Conservation (phyloP, 2,888 invertebrate genomes). For the Sipha maydis region DNA sequence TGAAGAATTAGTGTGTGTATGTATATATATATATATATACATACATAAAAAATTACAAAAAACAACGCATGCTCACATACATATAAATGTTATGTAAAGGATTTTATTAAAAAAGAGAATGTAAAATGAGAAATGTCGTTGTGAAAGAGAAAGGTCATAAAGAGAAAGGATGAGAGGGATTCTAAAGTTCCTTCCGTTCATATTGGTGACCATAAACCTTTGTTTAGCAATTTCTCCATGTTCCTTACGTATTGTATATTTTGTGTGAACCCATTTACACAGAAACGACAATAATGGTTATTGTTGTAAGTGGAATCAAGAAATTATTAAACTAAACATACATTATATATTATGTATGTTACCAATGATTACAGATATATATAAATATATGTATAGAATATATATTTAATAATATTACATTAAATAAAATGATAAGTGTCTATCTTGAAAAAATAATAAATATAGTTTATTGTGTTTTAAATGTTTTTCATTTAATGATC, state of each 20-base stretch:
- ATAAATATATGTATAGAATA: no score
- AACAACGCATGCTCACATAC: no score
- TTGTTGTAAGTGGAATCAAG: neutral
- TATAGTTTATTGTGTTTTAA: no score
- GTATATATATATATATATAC: no score
- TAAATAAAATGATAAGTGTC: no score
- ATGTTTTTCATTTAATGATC: no score
- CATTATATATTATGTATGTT: neutral
- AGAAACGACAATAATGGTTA: constrained; percentile 14
- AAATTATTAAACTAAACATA: neutral
- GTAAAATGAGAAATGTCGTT: neutral
- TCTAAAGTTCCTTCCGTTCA: neutral
- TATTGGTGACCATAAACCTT: constrained; percentile 20
- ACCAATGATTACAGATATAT: no score
- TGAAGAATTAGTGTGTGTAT: no score
- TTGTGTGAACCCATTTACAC: neutral
- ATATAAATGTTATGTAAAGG: neutral
- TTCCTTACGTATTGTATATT: neutral
- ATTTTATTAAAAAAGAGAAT: neutral
- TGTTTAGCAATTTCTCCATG: neutral
- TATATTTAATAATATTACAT: no score
- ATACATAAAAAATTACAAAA: no score
- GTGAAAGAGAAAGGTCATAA: neutral
- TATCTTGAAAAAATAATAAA: no score
- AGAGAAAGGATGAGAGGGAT: neutral